Conservation (phyloP, 1,140 invertebrate genomes). For the Oppia nitens region DNA sequence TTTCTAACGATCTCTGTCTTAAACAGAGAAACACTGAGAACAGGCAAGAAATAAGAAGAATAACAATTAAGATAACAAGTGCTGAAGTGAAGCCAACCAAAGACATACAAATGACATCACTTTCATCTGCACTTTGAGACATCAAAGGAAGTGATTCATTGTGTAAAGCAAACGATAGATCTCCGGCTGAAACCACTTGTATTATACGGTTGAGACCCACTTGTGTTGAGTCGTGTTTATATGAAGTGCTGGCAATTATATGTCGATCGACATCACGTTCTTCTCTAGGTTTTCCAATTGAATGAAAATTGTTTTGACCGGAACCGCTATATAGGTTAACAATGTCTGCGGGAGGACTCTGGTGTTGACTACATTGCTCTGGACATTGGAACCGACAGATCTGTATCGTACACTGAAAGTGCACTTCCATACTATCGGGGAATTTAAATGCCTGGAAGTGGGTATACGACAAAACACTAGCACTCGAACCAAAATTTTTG, state of each 20-base stretch:
- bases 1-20: not conserved
- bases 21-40: slow-evolving; percentile 60
- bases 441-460: slow-evolving; percentile 48
- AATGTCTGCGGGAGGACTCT: slow-evolving; percentile 14
- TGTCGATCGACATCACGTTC: slow-evolving; percentile 7
- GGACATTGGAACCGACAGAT: slow-evolving; percentile 25
- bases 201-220: slow-evolving; percentile 24
- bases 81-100: slow-evolving; percentile 71
- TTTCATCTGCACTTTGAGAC: slow-evolving; percentile 13
- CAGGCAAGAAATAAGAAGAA: slow-evolving; percentile 60
- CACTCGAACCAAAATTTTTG: slow-evolving; percentile 82
- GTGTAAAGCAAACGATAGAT: slow-evolving; percentile 59
- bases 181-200: slow-evolving; percentile 64
- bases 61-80: slow-evolving; percentile 54
- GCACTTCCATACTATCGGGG: slow-evolving; percentile 23
- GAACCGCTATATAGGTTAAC: slow-evolving; percentile 15
- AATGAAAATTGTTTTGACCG: not conserved
- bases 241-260: not conserved
- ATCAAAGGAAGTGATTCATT: slow-evolving; percentile 23
- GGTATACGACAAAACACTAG: slow-evolving; percentile 79
- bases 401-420: slow-evolving; percentile 26
- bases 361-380: slow-evolving; percentile 22
- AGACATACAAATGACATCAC: slow-evolving; percentile 72
- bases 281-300: slow-evolving; percentile 11
- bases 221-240: slow-evolving; percentile 18